phyloP scores from a whole-genome alignment of 2,888 invertebrate genomes.

The Sarcophaga variegata region DNA sequence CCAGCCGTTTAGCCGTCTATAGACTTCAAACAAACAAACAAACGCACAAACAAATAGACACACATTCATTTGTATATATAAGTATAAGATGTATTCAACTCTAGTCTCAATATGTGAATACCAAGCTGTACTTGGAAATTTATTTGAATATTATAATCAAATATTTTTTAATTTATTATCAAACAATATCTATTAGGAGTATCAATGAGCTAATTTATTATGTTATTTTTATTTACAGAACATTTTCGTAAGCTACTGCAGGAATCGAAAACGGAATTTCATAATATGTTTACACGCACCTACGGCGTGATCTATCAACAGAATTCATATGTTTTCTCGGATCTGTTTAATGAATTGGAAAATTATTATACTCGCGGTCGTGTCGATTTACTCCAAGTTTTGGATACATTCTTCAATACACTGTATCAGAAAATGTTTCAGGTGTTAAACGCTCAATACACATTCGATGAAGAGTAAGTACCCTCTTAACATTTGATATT shows the following conservation, averaged over 20 bases:
- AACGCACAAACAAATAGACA: too few species aligned
- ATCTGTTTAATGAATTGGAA: slow-evolving; percentile 94
- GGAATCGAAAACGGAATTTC: slow-evolving; percentile 92
- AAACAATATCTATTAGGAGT: too few species aligned
- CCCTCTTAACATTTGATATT: too few species aligned
- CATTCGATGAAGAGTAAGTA: slow-evolving; percentile 91
- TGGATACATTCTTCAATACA: slow-evolving; percentile 96
- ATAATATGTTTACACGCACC: slow-evolving; percentile 97
- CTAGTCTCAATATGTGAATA: too few species aligned
- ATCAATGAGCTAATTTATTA: slow-evolving; percentile 5
- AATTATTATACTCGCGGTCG: slow-evolving; percentile 93
- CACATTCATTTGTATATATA: too few species aligned
- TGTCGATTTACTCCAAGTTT: slow-evolving; percentile 91
- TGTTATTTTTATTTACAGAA: slow-evolving; percentile 84
- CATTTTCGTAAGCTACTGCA: slow-evolving; percentile 93
- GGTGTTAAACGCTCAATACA: slow-evolving; percentile 95
- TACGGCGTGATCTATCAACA: slow-evolving; percentile 97
- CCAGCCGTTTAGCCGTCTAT: too few species aligned
- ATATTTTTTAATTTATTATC: slow-evolving; percentile 35
- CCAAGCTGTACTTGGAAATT: too few species aligned
- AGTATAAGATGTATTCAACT: too few species aligned
- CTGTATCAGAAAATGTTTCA: slow-evolving; percentile 98
- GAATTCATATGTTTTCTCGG: slow-evolving; percentile 95
- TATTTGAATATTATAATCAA: neutral
- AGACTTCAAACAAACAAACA: too few species aligned